Base-by-base conservation (phyloP, 2,888 invertebrate species). In the Brenthis ino region DNA sequence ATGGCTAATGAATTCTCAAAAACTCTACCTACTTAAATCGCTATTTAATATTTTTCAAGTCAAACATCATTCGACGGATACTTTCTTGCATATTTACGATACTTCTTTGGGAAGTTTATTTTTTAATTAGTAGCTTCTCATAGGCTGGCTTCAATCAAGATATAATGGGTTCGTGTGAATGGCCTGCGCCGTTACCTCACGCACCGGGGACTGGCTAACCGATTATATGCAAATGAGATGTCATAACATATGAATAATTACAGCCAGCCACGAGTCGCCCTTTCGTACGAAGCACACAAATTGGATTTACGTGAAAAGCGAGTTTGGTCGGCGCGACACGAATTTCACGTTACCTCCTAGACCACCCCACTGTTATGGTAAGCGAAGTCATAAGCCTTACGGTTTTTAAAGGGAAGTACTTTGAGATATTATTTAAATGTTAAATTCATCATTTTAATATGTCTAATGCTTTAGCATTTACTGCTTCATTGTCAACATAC, bases 241-340 rank as follows among this genome's bases (percentile, higher is more conserved):
- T 93, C 93, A 93, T 93, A 93, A 93, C 91, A 91, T 81, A 86
- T 92, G 93, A 93, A 92, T 93, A 93, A 93, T 93, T 89, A 91
- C 90, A 84, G 82, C 86, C 84, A 85, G 82, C 89, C 88, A 88
- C 89, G 89, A 85, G 81, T 91, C 87, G 84, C 92, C 91, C 92
- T 91, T 91, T 91, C 85, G 86, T 84, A 84, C 85, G 84, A 84
- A 76, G 82, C 87, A 80, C 88, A 86, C 89, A 91, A 91, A 91
- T 91, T 92, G 85, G 91, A 88, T 91, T 91, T 91, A 88, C 88
- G 84, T 91, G 90, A 88, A 90, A 90, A 82, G 88, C 85, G 81
- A 88, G 86, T 90, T 90, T 88, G 84, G 80, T 81, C 77, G 77
- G 73, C 78, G 80, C 77, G 82, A 85, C 85, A 83, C 77, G 80